Conservation (phyloP, 2,888 invertebrate species). For the Polydrusus tereticollis region DNA sequence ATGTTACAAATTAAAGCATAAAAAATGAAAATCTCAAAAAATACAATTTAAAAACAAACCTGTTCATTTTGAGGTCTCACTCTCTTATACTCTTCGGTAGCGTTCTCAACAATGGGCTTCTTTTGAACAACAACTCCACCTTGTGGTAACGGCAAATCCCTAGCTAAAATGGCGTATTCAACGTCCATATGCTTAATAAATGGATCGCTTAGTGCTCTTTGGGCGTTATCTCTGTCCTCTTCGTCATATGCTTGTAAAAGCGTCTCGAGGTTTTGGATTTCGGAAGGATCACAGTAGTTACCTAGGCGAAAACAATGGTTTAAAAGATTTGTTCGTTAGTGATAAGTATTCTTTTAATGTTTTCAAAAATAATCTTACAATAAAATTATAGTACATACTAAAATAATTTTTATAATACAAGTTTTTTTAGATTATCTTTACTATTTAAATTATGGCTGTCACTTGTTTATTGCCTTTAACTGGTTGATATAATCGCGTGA, state of each 20-base stretch:
- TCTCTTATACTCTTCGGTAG: slow-evolving; percentile 46
- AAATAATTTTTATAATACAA: too few relatives aligned
- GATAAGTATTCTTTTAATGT: too few relatives aligned
- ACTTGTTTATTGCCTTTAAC: too few relatives aligned
- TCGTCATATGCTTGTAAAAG: slow-evolving; percentile 87
- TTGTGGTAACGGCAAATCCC: slow-evolving; percentile 77
- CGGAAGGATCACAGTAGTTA: slow-evolving; percentile 87
- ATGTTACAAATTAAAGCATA: too few relatives aligned
- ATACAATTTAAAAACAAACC: slow-evolving; percentile 21
- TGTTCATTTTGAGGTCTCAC: slow-evolving; percentile 42
- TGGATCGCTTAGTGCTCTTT: slow-evolving; percentile 80
- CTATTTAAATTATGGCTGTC: too few relatives aligned
- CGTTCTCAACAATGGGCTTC: slow-evolving; percentile 68
- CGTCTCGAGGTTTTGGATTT: slow-evolving; percentile 84
- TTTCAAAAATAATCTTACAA: too few relatives aligned
- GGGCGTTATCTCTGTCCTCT: slow-evolving; percentile 86
- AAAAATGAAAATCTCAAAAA: neutral
- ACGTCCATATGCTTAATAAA: slow-evolving; percentile 95
- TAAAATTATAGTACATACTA: too few relatives aligned
- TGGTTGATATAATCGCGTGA: too few relatives aligned
- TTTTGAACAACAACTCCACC: slow-evolving; percentile 68
- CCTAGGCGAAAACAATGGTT: slow-evolving; percentile 67
- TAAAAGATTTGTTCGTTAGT: too few relatives aligned
- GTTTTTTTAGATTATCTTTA: too few relatives aligned
- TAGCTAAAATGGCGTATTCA: slow-evolving; percentile 84